Percentiles rank a stretch among this genome's conserved stretches.
phyloP scores from a whole-genome alignment of 2,113 vertebrate genomes.

The Pedionomus torquatus region DNA sequence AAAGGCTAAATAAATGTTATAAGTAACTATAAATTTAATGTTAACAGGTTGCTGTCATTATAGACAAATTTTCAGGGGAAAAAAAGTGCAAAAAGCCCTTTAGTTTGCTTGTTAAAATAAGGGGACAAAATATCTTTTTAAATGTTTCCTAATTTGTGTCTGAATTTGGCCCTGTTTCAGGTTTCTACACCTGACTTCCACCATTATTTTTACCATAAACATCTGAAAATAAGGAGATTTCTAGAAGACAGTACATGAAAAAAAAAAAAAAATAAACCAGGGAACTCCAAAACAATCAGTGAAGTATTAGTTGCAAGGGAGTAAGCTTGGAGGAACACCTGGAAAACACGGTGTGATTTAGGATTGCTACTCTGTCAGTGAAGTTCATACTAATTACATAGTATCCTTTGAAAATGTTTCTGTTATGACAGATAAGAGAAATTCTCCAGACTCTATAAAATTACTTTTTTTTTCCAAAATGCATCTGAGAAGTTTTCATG shows the following conservation, averaged over 20 bases:
- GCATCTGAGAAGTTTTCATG: background rate
- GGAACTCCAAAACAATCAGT: background rate
- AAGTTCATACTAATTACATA: conserved; percentile 13
- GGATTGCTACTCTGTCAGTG: background rate
- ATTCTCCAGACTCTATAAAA: background rate
- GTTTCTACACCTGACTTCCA: background rate
- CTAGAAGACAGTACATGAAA: background rate
- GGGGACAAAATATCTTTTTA: background rate
- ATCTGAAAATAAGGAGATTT: background rate
- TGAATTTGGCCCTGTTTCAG: background rate
- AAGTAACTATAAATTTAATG: background rate
- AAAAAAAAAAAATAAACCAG: background rate
- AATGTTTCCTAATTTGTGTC: background rate
- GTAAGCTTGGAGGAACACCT: background rate
- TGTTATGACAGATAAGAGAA: background rate
- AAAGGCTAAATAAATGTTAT: background rate
- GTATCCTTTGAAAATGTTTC: conserved; percentile 5
- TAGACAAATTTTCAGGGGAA: background rate
- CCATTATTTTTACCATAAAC: background rate
- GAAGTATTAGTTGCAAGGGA: background rate
- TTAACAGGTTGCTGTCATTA: background rate
- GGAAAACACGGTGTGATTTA: conserved; percentile 19
- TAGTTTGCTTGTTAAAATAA: background rate
- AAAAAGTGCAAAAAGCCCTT: accelerated
- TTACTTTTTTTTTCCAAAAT: conserved; percentile 11